Percentiles rank a stretch among this genome's conserved stretches.
Conservation (phyloP, 2,797 vertebrate species). For the Sebastolobus altivelis region DNA sequence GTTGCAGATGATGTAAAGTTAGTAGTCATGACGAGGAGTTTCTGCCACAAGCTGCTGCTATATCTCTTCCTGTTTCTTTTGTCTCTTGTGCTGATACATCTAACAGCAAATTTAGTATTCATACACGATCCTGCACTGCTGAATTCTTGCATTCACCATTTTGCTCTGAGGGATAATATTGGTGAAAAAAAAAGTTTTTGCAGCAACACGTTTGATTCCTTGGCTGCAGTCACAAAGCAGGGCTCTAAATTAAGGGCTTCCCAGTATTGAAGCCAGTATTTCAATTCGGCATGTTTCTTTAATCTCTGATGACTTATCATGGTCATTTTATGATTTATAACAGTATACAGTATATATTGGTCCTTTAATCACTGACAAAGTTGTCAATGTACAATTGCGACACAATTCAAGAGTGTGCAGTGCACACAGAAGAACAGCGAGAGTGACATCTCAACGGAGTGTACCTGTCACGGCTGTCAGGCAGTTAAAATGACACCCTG, state of each 20-base stretch:
- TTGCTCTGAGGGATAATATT: not conserved
- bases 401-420: too few species aligned
- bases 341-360: too few species aligned
- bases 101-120: not conserved
- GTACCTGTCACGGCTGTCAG: too few species aligned
- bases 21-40: not conserved
- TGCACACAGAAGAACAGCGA: too few species aligned
- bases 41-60: not conserved
- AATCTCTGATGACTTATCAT: too few species aligned
- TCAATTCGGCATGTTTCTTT: too few species aligned
- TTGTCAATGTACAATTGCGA: not conserved
- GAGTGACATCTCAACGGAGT: too few species aligned
- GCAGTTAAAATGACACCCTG: too few species aligned
- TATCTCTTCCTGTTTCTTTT: conserved; percentile 5
- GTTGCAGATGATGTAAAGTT: not conserved
- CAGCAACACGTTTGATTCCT: not conserved
- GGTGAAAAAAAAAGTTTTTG: not conserved
- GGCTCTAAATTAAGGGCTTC: too few species aligned
- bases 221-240: not conserved
- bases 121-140: not conserved
- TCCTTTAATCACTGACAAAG: rapidly evolving
- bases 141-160: too few species aligned
- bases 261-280: too few species aligned
- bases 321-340: too few species aligned
- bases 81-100: not conserved